Evolutionary conservation across 2,888 invertebrate genomes (phyloP), one percentile per base, ranked within the genome.

Genomic region (Dryobotodes eremita): DNA sequence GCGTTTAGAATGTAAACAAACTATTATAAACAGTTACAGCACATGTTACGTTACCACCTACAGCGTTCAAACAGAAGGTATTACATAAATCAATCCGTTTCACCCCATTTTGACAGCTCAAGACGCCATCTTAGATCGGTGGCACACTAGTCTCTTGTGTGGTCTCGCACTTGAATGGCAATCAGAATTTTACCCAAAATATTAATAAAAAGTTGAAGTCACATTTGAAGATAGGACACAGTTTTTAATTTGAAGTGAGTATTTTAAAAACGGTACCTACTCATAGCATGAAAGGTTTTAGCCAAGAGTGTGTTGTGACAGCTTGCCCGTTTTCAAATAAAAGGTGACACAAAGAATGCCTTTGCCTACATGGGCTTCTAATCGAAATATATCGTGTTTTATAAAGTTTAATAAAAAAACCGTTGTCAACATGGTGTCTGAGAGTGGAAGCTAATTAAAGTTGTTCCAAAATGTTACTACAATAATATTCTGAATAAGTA

Each of bases 111-210:
- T 90, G 90, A 90, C 90, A 91, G 87, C 13, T 83, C 20, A 0
- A n/a, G 86, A 88, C 89, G 91, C 92, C 92, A 92, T 92, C 84
- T 92, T 91, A 89, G 74, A 86, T 84, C 70, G 23, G 79, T 86
- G 78, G 89, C 90, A 84, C 87, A 79, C 83, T 84, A 61, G 59
- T 86, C 48, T 74, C 87, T 79, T 92, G 94, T 94, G 94, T 94
- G 94, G 94, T 93, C 94, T 78, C 65, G n/a, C 66, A 80, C 78
- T 80, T 86, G 64, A 71, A 68, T 31, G 13, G 42, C 26, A 83
- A 65, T 66, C 64, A 77, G 66, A 86, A 57, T 62, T 61, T 61
- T 48, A 48, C 31, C 57, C 71, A 69, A 82, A 82, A 73, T 57
- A 68, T 73, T 66, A 53, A 55, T 61, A 76, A 85, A 68, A 81